A percentile compares a stretch with the other conserved stretches of the same genome.
These are phyloP conservation scores for Thaumetopoea pityocampa DNA, from an alignment of 1,140 invertebrate species.

Conservation along the genomic window DNA sequence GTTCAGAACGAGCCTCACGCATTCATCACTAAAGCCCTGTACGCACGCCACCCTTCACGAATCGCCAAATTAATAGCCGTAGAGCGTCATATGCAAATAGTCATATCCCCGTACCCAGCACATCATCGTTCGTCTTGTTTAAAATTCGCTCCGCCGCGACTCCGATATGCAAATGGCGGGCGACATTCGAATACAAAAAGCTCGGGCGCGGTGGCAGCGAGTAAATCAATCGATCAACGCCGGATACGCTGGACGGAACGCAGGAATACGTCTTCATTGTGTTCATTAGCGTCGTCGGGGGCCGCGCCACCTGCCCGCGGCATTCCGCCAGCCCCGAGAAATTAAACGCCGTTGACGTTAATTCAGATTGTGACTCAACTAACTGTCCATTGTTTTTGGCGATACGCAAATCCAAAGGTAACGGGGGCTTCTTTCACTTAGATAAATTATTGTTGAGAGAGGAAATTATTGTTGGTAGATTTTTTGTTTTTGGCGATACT, in stretches of 20 bases:
- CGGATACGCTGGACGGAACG: constrained; percentile 64
- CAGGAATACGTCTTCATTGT: constrained; percentile 72
- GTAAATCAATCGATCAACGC: constrained; percentile 75
- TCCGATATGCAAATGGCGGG: constrained; percentile 63
- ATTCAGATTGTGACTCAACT: constrained; percentile 9
- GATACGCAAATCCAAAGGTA: not conserved
- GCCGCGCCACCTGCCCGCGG: constrained; percentile 55
- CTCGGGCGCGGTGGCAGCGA: constrained; percentile 68
- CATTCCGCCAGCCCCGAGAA: constrained; percentile 41
- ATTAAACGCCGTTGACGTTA: constrained; percentile 29
- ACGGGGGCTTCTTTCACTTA: not conserved
- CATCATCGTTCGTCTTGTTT: constrained; percentile 49
- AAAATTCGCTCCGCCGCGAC: constrained; percentile 47
- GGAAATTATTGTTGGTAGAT: too few relatives aligned
- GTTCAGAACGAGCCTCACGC: too few relatives aligned
- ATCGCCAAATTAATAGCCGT: constrained; percentile 31
- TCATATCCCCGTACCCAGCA: constrained; percentile 46
- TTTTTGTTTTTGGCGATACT: not conserved
- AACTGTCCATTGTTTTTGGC: not conserved
- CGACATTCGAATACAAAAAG: constrained; percentile 73
- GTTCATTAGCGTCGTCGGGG: constrained; percentile 65
- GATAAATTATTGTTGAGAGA: too few relatives aligned
- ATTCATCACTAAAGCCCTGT: too few relatives aligned
- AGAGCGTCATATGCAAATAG: constrained; percentile 41
- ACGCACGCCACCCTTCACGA: too few relatives aligned